Base-by-base conservation (phyloP, 2,113 vertebrate species). In the Ptychochromis oligacanthus region DNA sequence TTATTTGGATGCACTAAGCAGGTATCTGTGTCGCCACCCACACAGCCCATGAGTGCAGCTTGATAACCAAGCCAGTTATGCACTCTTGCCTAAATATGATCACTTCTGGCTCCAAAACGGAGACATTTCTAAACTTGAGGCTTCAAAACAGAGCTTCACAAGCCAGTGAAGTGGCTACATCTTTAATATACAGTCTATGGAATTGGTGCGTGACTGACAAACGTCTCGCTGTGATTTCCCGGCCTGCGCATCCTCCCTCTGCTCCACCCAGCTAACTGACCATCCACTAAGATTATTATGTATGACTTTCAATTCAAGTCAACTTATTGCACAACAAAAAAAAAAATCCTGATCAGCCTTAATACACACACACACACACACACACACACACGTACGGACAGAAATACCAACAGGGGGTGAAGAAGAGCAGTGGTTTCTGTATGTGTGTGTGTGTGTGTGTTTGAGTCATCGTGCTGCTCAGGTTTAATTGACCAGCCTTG, bases 401-500 rank as follows among this genome's bases (percentile, higher is more conserved):
- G 15, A 8, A 13, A 26, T 22, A 26, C 22, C 7, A 22, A 15
- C 14, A 15, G 14, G 24, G 26, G 6, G 24, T 59, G 56, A 31
- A 28, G 31, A 31, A 18, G 59, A 6, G 3, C 34, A 36, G 59
- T 6, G n/a, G n/a, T 20, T 24, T 15, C 74, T 64, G 56, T 74
- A 49, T 59, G 70, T 79, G 77, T 84, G 80, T 58, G 57, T 57
- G 60, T 52, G 58, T 46, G 52, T 18, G 56, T 57, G n/a, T 65
- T 62, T 5, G 82, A 82, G 81, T 89, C 89, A 83, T 88, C 36
- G 2, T 79, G 75, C 74, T 80, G 82, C 89, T 89, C 78, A 90
- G 85, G 85, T 93, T 91, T 93, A 94, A 93, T 92, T 91, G 93
- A 92, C 85, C 88, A 58, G 85, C 74, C 90, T 81, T 92, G 92